Evolutionary conservation across 2,113 vertebrate genomes (phyloP).

Genomic region (Dipodomys ordii): DNA sequence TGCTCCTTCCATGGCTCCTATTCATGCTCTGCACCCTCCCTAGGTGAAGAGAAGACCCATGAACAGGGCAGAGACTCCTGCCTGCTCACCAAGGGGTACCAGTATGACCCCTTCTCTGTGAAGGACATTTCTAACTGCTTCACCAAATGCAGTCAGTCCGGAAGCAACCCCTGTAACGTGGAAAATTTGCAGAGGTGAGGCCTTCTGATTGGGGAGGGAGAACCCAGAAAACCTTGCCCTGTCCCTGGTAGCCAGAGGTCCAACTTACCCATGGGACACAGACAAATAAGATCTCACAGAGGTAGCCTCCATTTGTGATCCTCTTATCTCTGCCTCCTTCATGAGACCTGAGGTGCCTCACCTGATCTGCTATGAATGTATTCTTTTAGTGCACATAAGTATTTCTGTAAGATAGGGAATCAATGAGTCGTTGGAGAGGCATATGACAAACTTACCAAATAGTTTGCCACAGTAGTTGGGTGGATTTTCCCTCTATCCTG

Average conservation of each 20-base stretch:
- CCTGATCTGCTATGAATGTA: no score
- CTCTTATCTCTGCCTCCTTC: not conserved
- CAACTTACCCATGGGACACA: not conserved
- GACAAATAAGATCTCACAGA: not conserved
- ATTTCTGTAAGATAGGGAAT: not conserved
- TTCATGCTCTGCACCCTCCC: not conserved
- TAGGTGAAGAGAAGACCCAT: fast-evolving
- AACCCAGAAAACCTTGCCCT: not conserved
- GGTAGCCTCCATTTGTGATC: not conserved
- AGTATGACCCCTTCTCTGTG: fast-evolving
- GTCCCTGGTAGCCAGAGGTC: no score
- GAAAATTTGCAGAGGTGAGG: constrained; percentile 70
- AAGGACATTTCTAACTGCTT: not conserved
- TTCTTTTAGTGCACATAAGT: not conserved
- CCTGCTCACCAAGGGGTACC: fast-evolving
- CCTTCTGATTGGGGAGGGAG: not conserved
- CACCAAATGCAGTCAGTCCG: not conserved
- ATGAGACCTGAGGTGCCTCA: no score
- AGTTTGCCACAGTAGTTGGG: not conserved
- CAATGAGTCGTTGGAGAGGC: not conserved
- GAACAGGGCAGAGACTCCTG: fast-evolving
- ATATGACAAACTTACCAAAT: no score
- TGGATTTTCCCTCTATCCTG: not conserved
- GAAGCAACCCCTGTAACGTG: not conserved
- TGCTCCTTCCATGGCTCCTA: not conserved